Base-by-base conservation (phyloP, 2,113 vertebrate genomes). In the Muntiacus muntjak region DNA sequence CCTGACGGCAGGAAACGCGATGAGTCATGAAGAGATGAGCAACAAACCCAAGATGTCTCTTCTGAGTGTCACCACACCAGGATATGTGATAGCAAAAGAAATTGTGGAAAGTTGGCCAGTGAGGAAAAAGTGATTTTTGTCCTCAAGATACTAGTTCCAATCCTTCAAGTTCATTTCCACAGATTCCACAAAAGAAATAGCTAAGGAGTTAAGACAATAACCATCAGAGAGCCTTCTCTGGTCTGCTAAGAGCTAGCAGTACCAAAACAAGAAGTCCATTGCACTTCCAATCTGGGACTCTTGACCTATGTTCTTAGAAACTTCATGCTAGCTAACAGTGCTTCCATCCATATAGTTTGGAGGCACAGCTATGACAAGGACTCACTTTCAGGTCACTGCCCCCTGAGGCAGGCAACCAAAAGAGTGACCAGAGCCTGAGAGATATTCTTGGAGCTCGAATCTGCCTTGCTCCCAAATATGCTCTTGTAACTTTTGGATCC, bases 1-100 rank as follows among this genome's bases (percentile, higher is more conserved):
- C n/a, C n/a, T 71, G 19, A 21, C 0, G 4, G 64, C n/a, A 36
- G n/a, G 21, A 23, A 21, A 71, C 2, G 9, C 2, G 2, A 19
- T 21, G n/a, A 71, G 19, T 36, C 9, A 36, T 3, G 36, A 71
- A 36, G n/a, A 71, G n/a, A 12, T 71, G 64, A 71, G 36, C 64
- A 71, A 11, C 2, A 71, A 71, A 36, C 64, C 19, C 5, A 71
- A 23, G 9, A 36, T 21, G 17, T 36, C 33, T 36, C 17, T 19
- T 71, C 19, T 71, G 64, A 71, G 64, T 71, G 64, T 21, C 64
- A 71, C 64, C 19, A 71, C 64, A 71, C 19, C n/a, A 71, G 19
- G n/a, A 36, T 71, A 71, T 71, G 19, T 36, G n/a, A 71, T 36
- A 12, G n/a, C 8, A 36, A 71, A 71, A 36, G 17, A 71, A 10